Base-by-base conservation (phyloP, 2,888 invertebrate genomes). In the Eupsilia transversa region DNA sequence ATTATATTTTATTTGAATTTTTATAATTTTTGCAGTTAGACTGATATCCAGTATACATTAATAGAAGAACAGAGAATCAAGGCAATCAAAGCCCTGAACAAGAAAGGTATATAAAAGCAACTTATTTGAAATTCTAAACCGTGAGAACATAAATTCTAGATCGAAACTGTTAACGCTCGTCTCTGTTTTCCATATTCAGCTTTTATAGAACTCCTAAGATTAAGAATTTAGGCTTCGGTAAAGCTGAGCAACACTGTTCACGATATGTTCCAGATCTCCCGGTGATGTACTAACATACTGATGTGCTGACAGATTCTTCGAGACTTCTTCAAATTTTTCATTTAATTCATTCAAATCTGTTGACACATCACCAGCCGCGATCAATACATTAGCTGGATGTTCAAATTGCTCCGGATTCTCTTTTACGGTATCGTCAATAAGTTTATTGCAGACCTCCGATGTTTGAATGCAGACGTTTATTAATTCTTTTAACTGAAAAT, bases 221-320 rank as follows among this genome's bases (percentile, higher is more conserved):
- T 2, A 0, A 59, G 23, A 3, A 57, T 30, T 20, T 56, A 2
- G 2, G 3, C 23, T 14, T 23, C 23, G 10, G 30, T 41, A 10
- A 30, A 68, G 17, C 9, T 20, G 5, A 17, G 17, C n/a, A n/a
- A 60, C 6, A 4, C 6, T 17, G 0, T 10, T 0, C 5, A 60
- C 41, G 0, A 68, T n/a, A 23, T 10, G 0, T 33, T 41, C 1
- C 10, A 68, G 17, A 14, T 68, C 60, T 41, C 17, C 0, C 9
- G 41, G 17, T n/a, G 68, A 43, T 68, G 60, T 33, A 33, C 4
- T 17, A 30, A 68, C 67, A 33, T 30, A 68, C 1, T 68, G 41
- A 20, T 41, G 30, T 17, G 17, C 68, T 1, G 3, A 12, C 17
- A 60, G 5, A 60, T 41, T 10, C 6, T 17, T 43, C 12, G 41